Conservation (phyloP, 2,888 invertebrate genomes). For the Tipula vernalis region DNA sequence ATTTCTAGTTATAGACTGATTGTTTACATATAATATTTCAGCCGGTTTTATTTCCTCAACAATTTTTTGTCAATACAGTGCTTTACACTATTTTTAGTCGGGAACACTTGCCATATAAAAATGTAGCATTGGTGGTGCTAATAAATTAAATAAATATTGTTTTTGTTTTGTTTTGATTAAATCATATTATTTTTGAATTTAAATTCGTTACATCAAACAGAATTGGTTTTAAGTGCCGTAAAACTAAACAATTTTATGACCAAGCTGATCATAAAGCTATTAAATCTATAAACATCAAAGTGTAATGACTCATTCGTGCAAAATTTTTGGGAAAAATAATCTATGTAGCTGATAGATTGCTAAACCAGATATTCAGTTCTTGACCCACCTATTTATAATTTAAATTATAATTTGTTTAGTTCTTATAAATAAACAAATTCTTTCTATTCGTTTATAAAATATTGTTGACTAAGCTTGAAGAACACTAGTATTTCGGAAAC, state of each 20-base stretch:
- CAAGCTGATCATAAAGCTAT: background rate
- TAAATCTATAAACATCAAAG: background rate
- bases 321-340: background rate
- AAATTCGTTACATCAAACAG: background rate
- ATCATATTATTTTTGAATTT: background rate
- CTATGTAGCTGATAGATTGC: background rate
- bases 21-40: background rate
- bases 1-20: background rate
- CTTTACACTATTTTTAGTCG: background rate
- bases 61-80: background rate
- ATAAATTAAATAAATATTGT: background rate
- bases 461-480: background rate
- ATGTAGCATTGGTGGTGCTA: background rate
- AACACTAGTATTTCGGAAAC: background rate
- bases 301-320: background rate
- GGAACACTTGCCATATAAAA: background rate
- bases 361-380: background rate
- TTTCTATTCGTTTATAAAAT: background rate
- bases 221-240: background rate
- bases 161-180: background rate
- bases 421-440: background rate
- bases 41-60: background rate
- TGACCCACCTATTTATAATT: background rate
- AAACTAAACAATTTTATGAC: background rate
- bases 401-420: background rate